Conservation (phyloP, 2,113 vertebrate species). For the Neotragus pygmaeus region DNA sequence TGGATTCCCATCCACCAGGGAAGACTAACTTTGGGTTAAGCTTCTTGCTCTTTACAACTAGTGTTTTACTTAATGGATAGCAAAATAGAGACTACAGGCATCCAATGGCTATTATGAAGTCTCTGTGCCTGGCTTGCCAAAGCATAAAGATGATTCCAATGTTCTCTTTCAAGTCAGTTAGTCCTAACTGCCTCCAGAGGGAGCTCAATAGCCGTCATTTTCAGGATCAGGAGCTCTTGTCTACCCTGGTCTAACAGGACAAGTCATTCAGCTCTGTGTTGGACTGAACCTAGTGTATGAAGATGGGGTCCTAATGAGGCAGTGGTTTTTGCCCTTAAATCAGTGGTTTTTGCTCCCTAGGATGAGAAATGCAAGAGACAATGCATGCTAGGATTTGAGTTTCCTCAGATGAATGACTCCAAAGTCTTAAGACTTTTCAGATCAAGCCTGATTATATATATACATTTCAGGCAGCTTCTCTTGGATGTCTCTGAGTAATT, state of each 20-base stretch:
- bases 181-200: conserved; percentile 42
- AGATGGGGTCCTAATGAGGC: not conserved
- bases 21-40: not conserved
- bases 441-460: conserved; percentile 44
- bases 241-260: not conserved
- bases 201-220: conserved; percentile 3
- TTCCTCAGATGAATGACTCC: conserved; percentile 29
- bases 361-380: not conserved
- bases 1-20: not conserved
- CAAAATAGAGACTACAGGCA: not conserved
- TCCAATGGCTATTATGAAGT: not conserved
- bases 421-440: conserved; percentile 20
- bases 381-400: not conserved
- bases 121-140: not conserved
- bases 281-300: not conserved
- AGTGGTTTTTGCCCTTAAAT: not conserved
- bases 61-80: not conserved
- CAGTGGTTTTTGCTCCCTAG: not conserved
- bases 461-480: conserved; percentile 51
- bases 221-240: not conserved
- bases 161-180: conserved; percentile 7
- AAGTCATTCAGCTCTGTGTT: not conserved
- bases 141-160: not conserved
- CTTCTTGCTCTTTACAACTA: not conserved
- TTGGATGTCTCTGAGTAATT: not conserved